A percentile compares a stretch with the other conserved stretches of the same genome.
Evolutionary conservation across 2,113 vertebrate species (phyloP).

Genomic region (Chaetura pelagica): DNA sequence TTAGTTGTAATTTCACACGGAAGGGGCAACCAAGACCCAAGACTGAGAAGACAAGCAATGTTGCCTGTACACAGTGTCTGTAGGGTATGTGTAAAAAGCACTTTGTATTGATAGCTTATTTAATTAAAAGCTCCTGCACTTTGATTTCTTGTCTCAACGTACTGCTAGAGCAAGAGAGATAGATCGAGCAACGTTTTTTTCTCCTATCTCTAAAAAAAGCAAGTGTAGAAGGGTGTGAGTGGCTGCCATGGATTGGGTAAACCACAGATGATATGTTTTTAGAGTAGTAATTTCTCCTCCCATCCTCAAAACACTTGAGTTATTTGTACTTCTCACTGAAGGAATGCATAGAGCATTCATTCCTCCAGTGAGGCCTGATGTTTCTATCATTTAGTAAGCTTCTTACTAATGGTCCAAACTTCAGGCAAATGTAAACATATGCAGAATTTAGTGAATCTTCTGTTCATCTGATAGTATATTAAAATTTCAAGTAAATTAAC

Average conservation of each 20-base stretch:
- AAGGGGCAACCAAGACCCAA: neutral
- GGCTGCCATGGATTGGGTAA: neutral
- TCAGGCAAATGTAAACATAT: neutral
- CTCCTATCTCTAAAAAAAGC: neutral
- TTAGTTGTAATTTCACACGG: neutral
- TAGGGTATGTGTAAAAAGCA: neutral
- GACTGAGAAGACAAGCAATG: neutral
- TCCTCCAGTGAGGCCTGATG: neutral
- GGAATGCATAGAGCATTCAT: neutral
- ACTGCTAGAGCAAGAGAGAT: neutral
- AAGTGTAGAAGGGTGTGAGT: neutral
- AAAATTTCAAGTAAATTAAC: neutral
- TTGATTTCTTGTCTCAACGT: neutral
- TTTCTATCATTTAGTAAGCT: neutral
- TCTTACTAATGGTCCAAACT: neutral
- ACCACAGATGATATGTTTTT: neutral
- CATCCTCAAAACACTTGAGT: neutral
- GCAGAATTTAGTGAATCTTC: neutral
- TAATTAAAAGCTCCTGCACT: slow-evolving; percentile 24
- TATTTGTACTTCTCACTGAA: neutral
- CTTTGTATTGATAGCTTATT: neutral
- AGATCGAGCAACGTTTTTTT: neutral
- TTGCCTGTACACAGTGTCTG: neutral
- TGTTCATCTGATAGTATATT: neutral
- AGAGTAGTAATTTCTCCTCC: neutral